Evolutionary conservation across 2,113 vertebrate genomes (phyloP), one percentile per base, ranked within the genome.

Genomic region (Sminthopsis crassicaudata): DNA sequence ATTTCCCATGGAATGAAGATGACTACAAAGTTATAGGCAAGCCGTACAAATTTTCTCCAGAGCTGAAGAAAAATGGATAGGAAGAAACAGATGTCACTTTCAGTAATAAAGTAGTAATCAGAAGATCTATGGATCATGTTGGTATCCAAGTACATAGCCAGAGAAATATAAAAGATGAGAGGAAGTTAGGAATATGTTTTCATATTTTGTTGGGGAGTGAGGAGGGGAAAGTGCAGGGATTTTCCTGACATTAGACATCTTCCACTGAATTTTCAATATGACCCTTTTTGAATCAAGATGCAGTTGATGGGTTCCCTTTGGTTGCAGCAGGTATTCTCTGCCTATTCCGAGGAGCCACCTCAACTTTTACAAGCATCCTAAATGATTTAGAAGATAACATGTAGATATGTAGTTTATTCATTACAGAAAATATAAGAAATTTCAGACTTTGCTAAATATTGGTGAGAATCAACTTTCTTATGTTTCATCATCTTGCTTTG

Each of bases 1-100:
- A 99, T 99, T 98, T 99, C 99, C 99, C 99, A 99, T 24, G 99
- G 99, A 97, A 99, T 99, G 98, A 99, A 99, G 46, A 99, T 97
- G 91, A 99, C 99, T 76, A 99, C 97, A n/a, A 99, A 98, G 98
- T 99, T 99, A 96, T 99, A 99, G 8, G 99, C 98, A 8, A 99
- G 96, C 23, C 99, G 99, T 48, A 99, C 98, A 54, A 99, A 96
- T 98, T 99, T 99, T 96, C 99, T 99, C 99, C 99, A 99, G 94
- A 99, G 99, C 99, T 99, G 97, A 90, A 95, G 96, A 94, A 50
- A 46, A 96, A 53, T 90, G 3, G 6, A 96, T 6, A 93, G 30
- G 93, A 90, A 94, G 27, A 5, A 95, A 26, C 90, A 92, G 46
- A 19, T 0, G 1, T 90, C 5, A 16, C 36, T 0, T 46, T 89